Base-by-base conservation (phyloP, 2,888 invertebrate species). In the Palloptera scutellata region DNA sequence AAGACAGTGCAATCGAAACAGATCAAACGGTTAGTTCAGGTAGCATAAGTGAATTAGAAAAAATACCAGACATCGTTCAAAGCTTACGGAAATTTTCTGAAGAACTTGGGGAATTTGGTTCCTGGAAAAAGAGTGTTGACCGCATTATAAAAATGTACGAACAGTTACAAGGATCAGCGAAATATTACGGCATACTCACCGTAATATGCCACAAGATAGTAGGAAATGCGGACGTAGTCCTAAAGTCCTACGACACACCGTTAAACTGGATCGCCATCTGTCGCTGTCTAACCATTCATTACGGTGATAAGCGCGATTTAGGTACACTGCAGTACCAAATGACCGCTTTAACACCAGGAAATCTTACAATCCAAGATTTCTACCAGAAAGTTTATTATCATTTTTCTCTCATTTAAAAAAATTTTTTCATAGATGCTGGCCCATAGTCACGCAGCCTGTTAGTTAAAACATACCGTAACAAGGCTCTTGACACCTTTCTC, bases 231-330 rank as follows among this genome's bases (percentile, higher is more conserved):
- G 64, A 64, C 45, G 13, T 64, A 17, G 57, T 41, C n/a, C n/a
- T n/a, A n/a, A n/a, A n/a, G n/a, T n/a, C 40, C 40, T 64, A 45
- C 13, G 41, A 51, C 42, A 64, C 63, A 1, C 58, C 51, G 11
- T 15, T 64, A n/a, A 61, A 70, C 45, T 71, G 68, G 70, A 48
- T 42, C 20, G 64, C 59, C 42, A 73, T 70, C 19, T 51, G 61
- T 1, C n/a, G 52, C 40, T 70, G 66, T 13, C 15, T 69, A 12
- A 66, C 61, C 0, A 58, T 54, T 19, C 70, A 73, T 41, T 72
- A 71, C 19, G 70, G 64, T 9, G 72, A 72, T 15, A 68, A 71
- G 48, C 52, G 71, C 10, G 73, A n/a, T 6, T 6, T 30, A 4
- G 30, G 30, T 30, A 30, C 30, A 30, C 30, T 30, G 3, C 3